Percentiles rank a stretch among this genome's conserved stretches.
phyloP scores from a whole-genome alignment of 2,797 vertebrate genomes.

The Caiman crocodilus region DNA sequence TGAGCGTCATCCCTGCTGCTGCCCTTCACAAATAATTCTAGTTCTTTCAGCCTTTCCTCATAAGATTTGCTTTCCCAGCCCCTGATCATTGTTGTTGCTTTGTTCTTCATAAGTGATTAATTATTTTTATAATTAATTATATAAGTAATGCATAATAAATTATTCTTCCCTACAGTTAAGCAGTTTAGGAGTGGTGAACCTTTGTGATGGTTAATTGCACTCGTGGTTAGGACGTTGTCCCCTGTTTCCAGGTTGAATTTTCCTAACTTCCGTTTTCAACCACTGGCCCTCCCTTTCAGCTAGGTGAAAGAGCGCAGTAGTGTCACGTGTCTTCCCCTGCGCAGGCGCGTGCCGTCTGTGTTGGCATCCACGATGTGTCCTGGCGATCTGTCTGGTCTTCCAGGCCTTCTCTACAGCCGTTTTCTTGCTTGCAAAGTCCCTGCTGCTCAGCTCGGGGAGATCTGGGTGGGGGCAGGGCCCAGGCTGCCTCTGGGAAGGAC shows the following conservation, averaged over 20 bases:
- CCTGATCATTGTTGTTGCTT: no score
- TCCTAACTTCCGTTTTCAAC: not conserved
- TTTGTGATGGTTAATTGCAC: not conserved
- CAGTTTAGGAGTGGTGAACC: rapidly evolving
- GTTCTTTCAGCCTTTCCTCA: no score
- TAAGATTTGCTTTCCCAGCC: no score
- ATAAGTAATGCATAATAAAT: no score
- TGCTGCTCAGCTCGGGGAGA: not conserved
- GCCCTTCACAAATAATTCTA: no score
- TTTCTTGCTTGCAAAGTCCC: no score
- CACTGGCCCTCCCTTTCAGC: not conserved
- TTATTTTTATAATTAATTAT: no score
- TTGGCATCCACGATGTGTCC: rapidly evolving
- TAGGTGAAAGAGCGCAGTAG: not conserved
- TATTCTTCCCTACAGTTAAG: not conserved
- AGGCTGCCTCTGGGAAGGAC: not conserved
- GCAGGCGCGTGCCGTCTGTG: not conserved
- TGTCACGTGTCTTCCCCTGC: not conserved
- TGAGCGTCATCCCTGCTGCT: no score
- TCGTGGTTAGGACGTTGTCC: not conserved
- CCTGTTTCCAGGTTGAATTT: not conserved
- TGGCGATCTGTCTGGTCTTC: not conserved
- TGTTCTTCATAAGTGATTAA: no score
- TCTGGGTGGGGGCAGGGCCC: not conserved
- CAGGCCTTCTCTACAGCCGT: rapidly evolving